These are phyloP conservation scores for Habroteleia sp. DNA, from an alignment of 2,888 invertebrate species.

Conservation along the genomic window DNA sequence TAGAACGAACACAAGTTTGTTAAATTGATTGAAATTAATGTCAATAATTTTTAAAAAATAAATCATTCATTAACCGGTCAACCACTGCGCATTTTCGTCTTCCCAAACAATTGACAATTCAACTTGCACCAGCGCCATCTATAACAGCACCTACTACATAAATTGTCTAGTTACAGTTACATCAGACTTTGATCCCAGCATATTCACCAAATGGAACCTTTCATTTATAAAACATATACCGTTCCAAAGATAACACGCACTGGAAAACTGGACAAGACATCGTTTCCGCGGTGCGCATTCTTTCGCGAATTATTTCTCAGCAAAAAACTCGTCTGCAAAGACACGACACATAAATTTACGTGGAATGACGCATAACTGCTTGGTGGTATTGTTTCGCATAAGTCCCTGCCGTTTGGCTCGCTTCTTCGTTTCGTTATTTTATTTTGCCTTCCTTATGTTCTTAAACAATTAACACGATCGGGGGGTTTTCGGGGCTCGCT, in stretches of 20 bases:
- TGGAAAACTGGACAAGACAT: conserved; percentile 46
- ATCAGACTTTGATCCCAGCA: conserved; percentile 3
- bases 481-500: conserved; percentile 16
- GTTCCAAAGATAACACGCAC: conserved; percentile 14
- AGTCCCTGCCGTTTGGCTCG: conserved; percentile 1
- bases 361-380: conserved; percentile 40
- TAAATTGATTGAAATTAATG: conserved; percentile 16
- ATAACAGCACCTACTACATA: conserved; percentile 29
- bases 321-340: conserved; percentile 37
- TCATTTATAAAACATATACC: conserved; percentile 48
- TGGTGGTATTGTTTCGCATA: conserved; percentile 29
- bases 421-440: conserved; percentile 1
- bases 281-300: conserved; percentile 49
- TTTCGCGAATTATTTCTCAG: conserved; percentile 49
- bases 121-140: conserved; percentile 21
- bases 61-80: conserved; percentile 24
- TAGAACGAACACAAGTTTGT: conserved; percentile 29
- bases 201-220: conserved; percentile 30
- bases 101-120: conserved; percentile 31
- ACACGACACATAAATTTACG: conserved; percentile 48
- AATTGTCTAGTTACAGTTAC: conserved; percentile 46
- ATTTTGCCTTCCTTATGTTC: conserved; percentile 6
- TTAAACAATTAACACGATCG: conserved; percentile 51
- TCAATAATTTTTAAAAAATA: conserved; percentile 10
- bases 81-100: background rate